Conservation (phyloP, 2,888 invertebrate genomes). For the Kryphioiulus occultus region DNA sequence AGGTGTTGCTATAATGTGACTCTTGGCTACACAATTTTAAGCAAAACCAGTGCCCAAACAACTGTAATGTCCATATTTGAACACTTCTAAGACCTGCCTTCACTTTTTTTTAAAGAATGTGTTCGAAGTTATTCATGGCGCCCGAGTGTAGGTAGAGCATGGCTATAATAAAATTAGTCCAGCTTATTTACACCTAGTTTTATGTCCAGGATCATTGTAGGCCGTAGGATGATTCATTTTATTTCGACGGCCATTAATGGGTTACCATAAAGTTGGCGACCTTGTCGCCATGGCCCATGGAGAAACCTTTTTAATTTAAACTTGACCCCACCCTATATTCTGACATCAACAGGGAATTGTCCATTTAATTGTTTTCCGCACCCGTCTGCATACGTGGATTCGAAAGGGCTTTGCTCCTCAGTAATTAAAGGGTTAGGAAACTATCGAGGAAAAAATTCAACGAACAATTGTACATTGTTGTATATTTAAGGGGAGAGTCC, state of each 20-base stretch:
- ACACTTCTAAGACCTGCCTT: neutral
- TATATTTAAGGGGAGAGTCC: neutral
- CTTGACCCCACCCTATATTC: neutral
- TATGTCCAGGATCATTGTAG: neutral
- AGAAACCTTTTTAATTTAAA: slow-evolving; percentile 7
- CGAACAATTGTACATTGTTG: neutral
- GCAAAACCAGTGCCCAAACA: neutral
- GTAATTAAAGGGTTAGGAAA: neutral
- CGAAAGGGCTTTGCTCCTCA: slow-evolving; percentile 21
- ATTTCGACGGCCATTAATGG: neutral
- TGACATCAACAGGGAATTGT: neutral
- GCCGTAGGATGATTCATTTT: slow-evolving; percentile 39
- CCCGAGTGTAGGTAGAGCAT: neutral
- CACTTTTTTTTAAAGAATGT: neutral
- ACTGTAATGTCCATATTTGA: neutral
- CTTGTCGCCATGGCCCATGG: too few relatives aligned
- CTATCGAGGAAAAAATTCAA: neutral
- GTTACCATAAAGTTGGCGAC: neutral
- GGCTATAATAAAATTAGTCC: slow-evolving; percentile 16
- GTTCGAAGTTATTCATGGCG: neutral
- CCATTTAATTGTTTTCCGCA: slow-evolving; percentile 8
- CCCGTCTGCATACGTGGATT: neutral
- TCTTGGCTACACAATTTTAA: neutral
- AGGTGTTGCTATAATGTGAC: neutral
- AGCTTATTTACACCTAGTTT: slow-evolving; percentile 23